A percentile compares a stretch with the other conserved stretches of the same genome.
Evolutionary conservation across 92 coral and sea anemone genomes (phyloP).

Genomic region (Montipora capitata): DNA sequence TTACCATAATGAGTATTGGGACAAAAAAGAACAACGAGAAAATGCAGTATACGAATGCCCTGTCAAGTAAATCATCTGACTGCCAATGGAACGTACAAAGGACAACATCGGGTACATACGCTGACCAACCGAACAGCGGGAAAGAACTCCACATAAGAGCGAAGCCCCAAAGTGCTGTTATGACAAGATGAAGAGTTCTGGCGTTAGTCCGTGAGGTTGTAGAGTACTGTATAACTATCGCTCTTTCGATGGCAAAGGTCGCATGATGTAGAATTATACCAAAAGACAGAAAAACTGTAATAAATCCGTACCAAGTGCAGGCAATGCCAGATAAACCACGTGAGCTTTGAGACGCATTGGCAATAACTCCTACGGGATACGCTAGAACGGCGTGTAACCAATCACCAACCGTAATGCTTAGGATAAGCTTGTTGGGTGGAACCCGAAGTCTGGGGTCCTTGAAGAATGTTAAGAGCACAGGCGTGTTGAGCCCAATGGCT

Average conservation of each 20-base stretch:
- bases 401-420: slow-evolving; percentile 59
- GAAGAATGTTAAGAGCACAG: slow-evolving; percentile 26
- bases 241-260: slow-evolving; percentile 58
- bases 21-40: slow-evolving; percentile 44
- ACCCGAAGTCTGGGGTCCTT: slow-evolving; percentile 22
- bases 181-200: neutral
- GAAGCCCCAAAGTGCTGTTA: slow-evolving; percentile 50
- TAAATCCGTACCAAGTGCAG: slow-evolving; percentile 54
- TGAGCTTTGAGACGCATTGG: slow-evolving; percentile 11
- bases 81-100: slow-evolving; percentile 67
- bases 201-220: neutral
- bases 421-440: slow-evolving; percentile 33
- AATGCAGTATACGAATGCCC: slow-evolving; percentile 35
- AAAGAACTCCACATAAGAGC: slow-evolving; percentile 57
- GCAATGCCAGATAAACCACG: neutral
- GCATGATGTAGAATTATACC: slow-evolving; percentile 55
- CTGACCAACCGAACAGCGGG: slow-evolving; percentile 75
- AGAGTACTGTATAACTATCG: slow-evolving; percentile 14
- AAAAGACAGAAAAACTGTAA: slow-evolving; percentile 47
- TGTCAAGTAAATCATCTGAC: slow-evolving; percentile 15
- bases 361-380: slow-evolving; percentile 37
- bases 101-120: slow-evolving; percentile 44
- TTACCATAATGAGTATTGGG: slow-evolving; percentile 37
- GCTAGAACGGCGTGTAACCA: slow-evolving; percentile 68
- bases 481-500: slow-evolving; percentile 35